Percentiles rank a stretch among this genome's conserved stretches.
These are phyloP conservation scores for Coilia nasus DNA, from an alignment of 2,797 vertebrate genomes.

Conservation along the genomic window DNA sequence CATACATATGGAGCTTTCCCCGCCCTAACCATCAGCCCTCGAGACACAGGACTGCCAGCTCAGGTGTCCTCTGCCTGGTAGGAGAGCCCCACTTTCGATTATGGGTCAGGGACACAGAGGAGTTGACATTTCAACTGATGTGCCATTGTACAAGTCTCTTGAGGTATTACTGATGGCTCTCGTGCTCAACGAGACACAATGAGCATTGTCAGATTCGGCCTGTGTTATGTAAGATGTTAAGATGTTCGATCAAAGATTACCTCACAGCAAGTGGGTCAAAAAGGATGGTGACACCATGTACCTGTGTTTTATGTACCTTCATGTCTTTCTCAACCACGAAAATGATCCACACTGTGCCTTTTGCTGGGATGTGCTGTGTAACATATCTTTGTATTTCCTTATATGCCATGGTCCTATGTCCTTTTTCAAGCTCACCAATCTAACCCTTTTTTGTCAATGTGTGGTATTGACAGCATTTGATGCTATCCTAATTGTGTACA, in stretches of 20 bases:
- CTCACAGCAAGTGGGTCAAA: slow-evolving; percentile 19
- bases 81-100: slow-evolving; percentile 7
- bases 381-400: too few species aligned
- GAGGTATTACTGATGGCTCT: slow-evolving; percentile 9
- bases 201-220: not conserved
- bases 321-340: not conserved
- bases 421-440: too few species aligned
- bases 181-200: slow-evolving; percentile 31
- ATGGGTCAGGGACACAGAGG: not conserved
- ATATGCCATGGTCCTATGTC: too few species aligned
- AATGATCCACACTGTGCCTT: not conserved
- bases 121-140: slow-evolving; percentile 21
- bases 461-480: too few species aligned
- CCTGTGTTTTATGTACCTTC: not conserved
- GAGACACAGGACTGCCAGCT: slow-evolving; percentile 7
- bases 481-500: too few species aligned
- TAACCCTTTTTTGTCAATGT: too few species aligned
- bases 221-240: not conserved
- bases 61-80: not conserved
- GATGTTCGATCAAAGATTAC: not conserved
- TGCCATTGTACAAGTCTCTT: slow-evolving; percentile 27
- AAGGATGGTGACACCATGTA: not conserved
- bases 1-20: slow-evolving; percentile 10
- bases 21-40: slow-evolving; percentile 27
- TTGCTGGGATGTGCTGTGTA: too few species aligned